A percentile compares a stretch with the other conserved stretches of the same genome.
phyloP scores from a whole-genome alignment of 1,140 invertebrate species.

The Nephotettix cincticeps region DNA sequence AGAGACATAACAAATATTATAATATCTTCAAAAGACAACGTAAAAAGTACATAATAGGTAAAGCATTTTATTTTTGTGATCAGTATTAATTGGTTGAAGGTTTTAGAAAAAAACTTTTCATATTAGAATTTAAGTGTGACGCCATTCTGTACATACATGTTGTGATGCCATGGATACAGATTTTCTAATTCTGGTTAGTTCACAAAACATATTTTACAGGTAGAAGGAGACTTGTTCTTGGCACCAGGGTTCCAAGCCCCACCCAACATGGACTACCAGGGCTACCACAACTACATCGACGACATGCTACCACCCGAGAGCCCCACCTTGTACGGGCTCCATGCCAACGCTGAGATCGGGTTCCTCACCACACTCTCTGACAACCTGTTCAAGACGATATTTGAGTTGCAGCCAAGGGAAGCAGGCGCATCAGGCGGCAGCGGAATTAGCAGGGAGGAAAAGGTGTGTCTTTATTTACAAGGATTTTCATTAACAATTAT shows the following conservation, averaged over 20 bases:
- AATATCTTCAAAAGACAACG: too few relatives aligned
- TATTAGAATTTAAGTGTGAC: too few relatives aligned
- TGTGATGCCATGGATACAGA: too few relatives aligned
- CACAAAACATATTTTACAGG: slow-evolving; percentile 52
- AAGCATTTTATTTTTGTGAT: too few relatives aligned
- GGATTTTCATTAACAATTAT: too few relatives aligned
- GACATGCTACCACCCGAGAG: slow-evolving; percentile 83
- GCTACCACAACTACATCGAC: slow-evolving; percentile 90
- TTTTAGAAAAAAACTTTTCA: too few relatives aligned
- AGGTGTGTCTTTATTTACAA: slow-evolving; percentile 54
- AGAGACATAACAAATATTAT: too few relatives aligned
- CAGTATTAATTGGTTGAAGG: too few relatives aligned
- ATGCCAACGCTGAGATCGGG: slow-evolving; percentile 94
- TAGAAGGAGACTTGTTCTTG: slow-evolving; percentile 80
- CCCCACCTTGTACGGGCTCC: slow-evolving; percentile 87
- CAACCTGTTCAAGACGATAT: slow-evolving; percentile 82
- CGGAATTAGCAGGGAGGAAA: slow-evolving; percentile 75
- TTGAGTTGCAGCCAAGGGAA: slow-evolving; percentile 90
- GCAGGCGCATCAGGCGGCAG: slow-evolving; percentile 63
- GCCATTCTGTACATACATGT: too few relatives aligned
- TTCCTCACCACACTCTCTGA: slow-evolving; percentile 86
- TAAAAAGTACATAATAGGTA: too few relatives aligned
- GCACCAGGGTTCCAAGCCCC: slow-evolving; percentile 82
- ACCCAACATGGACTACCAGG: slow-evolving; percentile 80
- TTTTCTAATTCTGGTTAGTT: too few relatives aligned